Evolutionary conservation across 2,797 vertebrate genomes (phyloP).

Genomic region (Lutjanus argentimaculatus): DNA sequence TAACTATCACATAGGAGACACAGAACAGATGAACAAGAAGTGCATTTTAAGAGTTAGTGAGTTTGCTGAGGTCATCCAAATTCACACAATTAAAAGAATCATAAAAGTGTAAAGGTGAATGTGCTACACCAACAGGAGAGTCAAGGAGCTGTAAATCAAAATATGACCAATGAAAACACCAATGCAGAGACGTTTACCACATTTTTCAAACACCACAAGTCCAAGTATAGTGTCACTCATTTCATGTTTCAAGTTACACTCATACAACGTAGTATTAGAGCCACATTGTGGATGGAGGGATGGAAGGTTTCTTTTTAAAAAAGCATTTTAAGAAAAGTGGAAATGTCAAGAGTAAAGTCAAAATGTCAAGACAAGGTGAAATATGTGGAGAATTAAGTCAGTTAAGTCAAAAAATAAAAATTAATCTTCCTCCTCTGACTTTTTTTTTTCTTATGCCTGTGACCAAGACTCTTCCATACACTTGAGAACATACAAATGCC

Average conservation of each 20-base stretch:
- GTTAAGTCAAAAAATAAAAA: too few species aligned
- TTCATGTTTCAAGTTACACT: neutral
- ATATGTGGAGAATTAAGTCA: too few species aligned
- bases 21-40: neutral
- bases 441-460: too few species aligned
- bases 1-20: neutral
- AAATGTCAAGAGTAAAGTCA: too few species aligned
- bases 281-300: too few species aligned
- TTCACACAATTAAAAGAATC: neutral
- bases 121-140: neutral
- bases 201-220: neutral
- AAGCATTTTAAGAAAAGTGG: too few species aligned
- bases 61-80: neutral
- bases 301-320: too few species aligned
- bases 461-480: too few species aligned
- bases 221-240: neutral
- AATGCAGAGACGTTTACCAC: neutral
- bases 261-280: too few species aligned
- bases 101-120: neutral
- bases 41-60: neutral
- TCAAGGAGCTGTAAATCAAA: neutral
- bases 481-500: neutral
- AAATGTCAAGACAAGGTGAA: too few species aligned
- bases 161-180: neutral
- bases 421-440: too few species aligned